Evolutionary conservation across 2,888 invertebrate species (phyloP).

Genomic region (Xestia xanthographa): DNA sequence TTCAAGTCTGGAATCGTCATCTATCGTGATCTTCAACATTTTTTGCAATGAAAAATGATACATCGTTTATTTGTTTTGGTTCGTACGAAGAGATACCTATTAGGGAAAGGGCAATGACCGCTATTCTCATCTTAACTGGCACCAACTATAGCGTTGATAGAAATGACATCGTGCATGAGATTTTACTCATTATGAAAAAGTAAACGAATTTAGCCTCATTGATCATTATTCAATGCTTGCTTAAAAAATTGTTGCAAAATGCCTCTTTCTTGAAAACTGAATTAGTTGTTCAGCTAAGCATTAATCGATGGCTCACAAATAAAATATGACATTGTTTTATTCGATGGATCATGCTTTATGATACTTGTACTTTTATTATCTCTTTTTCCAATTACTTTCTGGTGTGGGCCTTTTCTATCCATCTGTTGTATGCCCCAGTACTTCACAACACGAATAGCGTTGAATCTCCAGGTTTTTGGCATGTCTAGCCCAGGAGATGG

Average conservation of each 20-base stretch:
- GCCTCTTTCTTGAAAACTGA: not conserved
- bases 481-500: not conserved
- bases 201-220: not conserved
- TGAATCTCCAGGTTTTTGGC: not conserved
- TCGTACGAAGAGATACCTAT: too few relatives aligned
- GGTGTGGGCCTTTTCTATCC: not conserved
- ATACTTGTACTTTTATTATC: not conserved
- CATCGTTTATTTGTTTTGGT: too few relatives aligned
- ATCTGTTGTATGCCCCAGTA: not conserved
- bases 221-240: not conserved
- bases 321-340: not conserved
- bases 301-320: too few relatives aligned
- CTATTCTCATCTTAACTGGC: too few relatives aligned
- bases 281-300: not conserved
- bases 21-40: too few relatives aligned
- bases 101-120: too few relatives aligned
- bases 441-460: not conserved
- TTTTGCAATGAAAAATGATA: too few relatives aligned
- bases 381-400: not conserved
- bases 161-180: not conserved
- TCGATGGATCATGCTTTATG: not conserved
- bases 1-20: too few relatives aligned
- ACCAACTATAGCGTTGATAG: not conserved
- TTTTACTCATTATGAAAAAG: not conserved
- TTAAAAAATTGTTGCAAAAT: too few relatives aligned